phyloP scores from a whole-genome alignment of 2,113 vertebrate genomes.

The Myotis davidii region DNA sequence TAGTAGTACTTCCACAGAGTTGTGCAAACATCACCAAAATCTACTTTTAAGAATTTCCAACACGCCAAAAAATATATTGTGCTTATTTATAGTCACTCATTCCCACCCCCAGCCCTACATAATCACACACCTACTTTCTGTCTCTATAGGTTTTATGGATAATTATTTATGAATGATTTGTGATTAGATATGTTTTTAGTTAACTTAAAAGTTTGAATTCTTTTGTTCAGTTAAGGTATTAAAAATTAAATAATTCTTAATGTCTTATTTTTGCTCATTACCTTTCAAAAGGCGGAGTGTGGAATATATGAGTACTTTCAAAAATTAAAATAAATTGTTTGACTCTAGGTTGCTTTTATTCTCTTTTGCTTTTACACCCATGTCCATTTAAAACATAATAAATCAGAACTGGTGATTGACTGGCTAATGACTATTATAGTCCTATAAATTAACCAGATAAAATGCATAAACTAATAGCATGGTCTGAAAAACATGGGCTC shows the following conservation, averaged over 20 bases:
- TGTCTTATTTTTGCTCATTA: not conserved
- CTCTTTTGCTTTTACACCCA: not conserved
- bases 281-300: not conserved
- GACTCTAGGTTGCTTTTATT: not conserved
- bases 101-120: fast-evolving
- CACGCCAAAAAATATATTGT: not conserved
- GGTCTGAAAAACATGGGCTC: not conserved
- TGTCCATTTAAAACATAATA: not conserved
- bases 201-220: not conserved
- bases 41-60: not conserved
- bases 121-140: not conserved
- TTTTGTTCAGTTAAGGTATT: not conserved
- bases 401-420: not conserved
- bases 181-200: not conserved
- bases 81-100: not conserved
- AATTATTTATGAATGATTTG: not conserved
- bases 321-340: not conserved
- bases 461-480: not conserved
- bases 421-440: not conserved
- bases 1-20: not conserved
- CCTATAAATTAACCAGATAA: not conserved
- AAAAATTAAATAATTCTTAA: not conserved
- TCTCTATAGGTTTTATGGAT: not conserved
- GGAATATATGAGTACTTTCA: not conserved
- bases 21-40: not conserved